Evolutionary conservation across 2,113 vertebrate genomes (phyloP).

Genomic region (Ophthalmolycus amberensis): DNA sequence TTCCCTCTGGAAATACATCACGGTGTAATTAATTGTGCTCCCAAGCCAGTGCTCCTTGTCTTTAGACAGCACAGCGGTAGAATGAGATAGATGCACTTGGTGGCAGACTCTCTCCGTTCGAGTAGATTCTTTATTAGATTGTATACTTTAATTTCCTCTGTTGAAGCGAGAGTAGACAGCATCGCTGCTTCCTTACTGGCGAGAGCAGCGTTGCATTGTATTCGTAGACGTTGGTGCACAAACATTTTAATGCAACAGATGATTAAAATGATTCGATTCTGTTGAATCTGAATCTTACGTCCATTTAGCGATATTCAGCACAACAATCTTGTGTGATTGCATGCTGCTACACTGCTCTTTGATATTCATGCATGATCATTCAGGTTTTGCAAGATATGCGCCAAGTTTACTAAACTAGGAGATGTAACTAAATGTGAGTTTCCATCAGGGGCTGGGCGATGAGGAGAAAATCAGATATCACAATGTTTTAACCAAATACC

Average conservation of each 20-base stretch:
- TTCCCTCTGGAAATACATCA: conserved; percentile 63
- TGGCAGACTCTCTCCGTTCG: conserved; percentile 56
- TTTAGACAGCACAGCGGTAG: conserved; percentile 39
- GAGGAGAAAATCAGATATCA: not conserved
- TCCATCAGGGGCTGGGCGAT: not conserved
- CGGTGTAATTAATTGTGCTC: conserved; percentile 69
- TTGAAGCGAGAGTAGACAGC: conserved; percentile 36
- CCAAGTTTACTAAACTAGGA: not conserved
- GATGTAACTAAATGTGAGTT: not conserved
- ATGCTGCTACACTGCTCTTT: conserved; percentile 23
- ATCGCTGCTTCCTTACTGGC: conserved; percentile 21
- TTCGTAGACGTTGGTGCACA: conserved; percentile 30
- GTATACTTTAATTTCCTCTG: conserved; percentile 72
- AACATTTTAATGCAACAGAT: conserved; percentile 33
- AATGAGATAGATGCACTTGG: conserved; percentile 42
- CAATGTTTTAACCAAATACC: not conserved
- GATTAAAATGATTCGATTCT: conserved; percentile 42
- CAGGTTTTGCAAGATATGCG: conserved; percentile 9
- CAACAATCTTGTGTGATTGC: conserved; percentile 9
- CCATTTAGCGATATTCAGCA: conserved; percentile 16
- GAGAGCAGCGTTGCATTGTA: conserved; percentile 29
- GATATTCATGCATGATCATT: conserved; percentile 18
- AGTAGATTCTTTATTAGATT: conserved; percentile 67
- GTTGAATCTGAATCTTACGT: not conserved
- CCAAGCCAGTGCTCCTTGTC: conserved; percentile 50